A percentile compares a stretch with the other conserved stretches of the same genome.
Evolutionary conservation across 2,888 invertebrate species (phyloP).

Genomic region (Drosophila mimica): DNA sequence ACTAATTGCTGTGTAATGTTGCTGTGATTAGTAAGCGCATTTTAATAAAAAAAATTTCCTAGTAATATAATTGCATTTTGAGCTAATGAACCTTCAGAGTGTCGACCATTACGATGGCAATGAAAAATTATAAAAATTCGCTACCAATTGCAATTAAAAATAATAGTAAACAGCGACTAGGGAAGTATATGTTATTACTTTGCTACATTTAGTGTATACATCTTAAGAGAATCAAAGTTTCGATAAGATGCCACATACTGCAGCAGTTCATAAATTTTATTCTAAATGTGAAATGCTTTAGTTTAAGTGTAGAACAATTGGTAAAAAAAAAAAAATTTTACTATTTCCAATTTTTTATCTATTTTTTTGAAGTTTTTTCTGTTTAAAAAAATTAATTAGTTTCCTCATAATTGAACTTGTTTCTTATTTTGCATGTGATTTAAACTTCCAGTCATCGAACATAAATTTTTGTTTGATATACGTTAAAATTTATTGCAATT

Average conservation of each 20-base stretch:
- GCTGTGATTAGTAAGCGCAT: constrained; percentile 55
- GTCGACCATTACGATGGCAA: neutral
- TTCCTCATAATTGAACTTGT: neutral
- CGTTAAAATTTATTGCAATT: neutral
- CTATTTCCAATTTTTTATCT: neutral
- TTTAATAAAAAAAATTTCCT: neutral
- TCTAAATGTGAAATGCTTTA: neutral
- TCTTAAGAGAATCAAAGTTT: neutral
- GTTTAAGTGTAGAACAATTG: neutral
- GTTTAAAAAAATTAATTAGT: rapidly evolving
- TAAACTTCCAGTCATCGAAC: no score
- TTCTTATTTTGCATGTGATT: neutral
- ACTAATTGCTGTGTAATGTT: constrained; percentile 69
- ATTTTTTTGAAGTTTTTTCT: neutral
- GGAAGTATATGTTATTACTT: neutral
- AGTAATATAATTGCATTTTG: constrained; percentile 1
- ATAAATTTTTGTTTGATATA: no score
- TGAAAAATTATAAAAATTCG: neutral
- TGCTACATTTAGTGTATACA: neutral
- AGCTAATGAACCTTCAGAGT: constrained; percentile 12
- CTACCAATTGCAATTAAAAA: neutral
- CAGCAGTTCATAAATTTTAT: neutral
- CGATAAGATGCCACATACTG: neutral
- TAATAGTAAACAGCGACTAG: neutral
- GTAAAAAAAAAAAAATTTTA: neutral